phyloP scores from a whole-genome alignment of 1,140 invertebrate genomes.

The Meloidogyne floridensis region DNA sequence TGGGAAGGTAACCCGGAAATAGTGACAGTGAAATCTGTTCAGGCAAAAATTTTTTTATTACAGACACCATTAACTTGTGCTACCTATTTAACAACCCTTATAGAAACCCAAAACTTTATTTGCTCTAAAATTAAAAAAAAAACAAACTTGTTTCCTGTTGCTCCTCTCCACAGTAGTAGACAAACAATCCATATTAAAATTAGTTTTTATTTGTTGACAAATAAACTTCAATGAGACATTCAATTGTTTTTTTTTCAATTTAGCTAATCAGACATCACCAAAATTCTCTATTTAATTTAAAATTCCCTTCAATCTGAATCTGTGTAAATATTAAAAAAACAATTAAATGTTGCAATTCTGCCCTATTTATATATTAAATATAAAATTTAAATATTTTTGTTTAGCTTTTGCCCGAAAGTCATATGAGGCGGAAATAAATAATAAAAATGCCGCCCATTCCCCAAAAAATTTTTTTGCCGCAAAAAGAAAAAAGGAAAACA shows the following conservation, averaged over 20 bases:
- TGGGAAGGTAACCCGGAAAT: too few relatives aligned
- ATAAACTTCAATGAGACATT: not conserved
- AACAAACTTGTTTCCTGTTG: constrained; percentile 15
- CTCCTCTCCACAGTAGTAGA: not conserved
- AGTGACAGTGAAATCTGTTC: too few relatives aligned
- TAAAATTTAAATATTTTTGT: not conserved
- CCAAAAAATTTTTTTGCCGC: not conserved
- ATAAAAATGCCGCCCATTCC: constrained; percentile 5
- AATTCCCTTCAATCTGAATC: too few relatives aligned
- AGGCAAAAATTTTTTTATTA: too few relatives aligned
- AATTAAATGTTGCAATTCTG: not conserved
- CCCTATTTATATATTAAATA: not conserved
- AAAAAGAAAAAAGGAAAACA: not conserved
- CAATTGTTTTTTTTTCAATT: not conserved
- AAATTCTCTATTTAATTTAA: too few relatives aligned
- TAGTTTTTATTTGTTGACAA: not conserved
- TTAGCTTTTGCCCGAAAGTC: not conserved
- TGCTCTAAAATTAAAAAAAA: not conserved
- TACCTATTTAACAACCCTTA: too few relatives aligned
- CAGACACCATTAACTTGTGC: too few relatives aligned
- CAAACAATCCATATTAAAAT: not conserved
- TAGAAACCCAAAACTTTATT: too few relatives aligned
- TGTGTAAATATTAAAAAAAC: too few relatives aligned
- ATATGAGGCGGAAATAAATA: constrained; percentile 2
- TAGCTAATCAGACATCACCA: too few relatives aligned